Conservation (phyloP, 2,888 invertebrate species). For the Xestia c-nigrum region DNA sequence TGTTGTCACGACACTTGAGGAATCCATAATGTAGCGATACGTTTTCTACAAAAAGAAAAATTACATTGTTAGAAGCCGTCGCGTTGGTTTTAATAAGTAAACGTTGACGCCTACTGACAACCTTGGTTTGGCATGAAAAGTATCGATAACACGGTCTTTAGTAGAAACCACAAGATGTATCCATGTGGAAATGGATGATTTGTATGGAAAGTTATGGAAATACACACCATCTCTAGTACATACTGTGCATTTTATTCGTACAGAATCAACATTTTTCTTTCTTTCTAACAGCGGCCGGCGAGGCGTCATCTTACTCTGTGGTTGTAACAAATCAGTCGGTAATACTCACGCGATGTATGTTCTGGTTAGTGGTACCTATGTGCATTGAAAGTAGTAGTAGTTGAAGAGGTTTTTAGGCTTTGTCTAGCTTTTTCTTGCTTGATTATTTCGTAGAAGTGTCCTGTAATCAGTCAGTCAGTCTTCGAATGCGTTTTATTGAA, state of each 20-base stretch:
- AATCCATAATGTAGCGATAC: too few relatives aligned
- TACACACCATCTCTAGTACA: background rate
- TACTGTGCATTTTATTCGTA: background rate
- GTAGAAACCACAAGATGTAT: background rate
- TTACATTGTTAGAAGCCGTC: background rate
- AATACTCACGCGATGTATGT: conserved; percentile 48
- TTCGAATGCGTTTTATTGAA: background rate
- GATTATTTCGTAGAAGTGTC: background rate
- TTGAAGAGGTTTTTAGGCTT: conserved; percentile 19
- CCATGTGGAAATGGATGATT: background rate
- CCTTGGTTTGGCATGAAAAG: background rate
- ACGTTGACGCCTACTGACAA: background rate
- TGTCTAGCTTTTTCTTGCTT: background rate
- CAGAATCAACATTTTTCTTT: background rate
- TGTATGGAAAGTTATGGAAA: background rate
- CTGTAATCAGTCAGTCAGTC: too few relatives aligned
- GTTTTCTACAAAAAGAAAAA: too few relatives aligned
- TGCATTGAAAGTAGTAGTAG: conserved; percentile 33
- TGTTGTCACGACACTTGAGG: too few relatives aligned
- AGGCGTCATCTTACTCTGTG: background rate
- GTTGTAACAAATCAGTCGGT: conserved; percentile 15
- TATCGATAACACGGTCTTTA: background rate
- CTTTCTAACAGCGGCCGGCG: background rate
- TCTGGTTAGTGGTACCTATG: conserved; percentile 28
- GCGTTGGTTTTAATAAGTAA: background rate